Conservation (phyloP, 2,888 invertebrate species). For the Pachymerium ferrugineum region DNA sequence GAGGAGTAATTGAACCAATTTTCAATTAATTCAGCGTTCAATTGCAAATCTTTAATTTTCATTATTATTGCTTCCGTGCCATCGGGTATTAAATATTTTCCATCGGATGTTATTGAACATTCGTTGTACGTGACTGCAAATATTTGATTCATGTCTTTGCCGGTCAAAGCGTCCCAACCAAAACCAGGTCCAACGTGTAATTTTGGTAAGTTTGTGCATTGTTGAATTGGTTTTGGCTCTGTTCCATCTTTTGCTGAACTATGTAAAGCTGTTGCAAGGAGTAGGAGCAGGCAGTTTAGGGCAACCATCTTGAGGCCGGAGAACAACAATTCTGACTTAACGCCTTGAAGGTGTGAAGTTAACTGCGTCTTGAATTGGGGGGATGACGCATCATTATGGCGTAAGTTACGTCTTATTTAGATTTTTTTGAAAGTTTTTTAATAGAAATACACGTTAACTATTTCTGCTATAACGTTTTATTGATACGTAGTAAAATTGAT, state of each 20-base stretch:
- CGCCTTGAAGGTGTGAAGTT: too few relatives aligned
- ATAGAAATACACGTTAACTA: too few relatives aligned
- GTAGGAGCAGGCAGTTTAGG: not conserved
- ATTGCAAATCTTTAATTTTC: not conserved
- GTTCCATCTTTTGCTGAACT: too few relatives aligned
- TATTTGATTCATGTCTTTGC: not conserved
- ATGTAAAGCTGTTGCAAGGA: too few relatives aligned
- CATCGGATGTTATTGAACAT: not conserved
- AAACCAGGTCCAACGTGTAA: not conserved
- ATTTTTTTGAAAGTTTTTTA: too few relatives aligned
- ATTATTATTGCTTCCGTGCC: not conserved
- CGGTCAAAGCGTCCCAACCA: not conserved
- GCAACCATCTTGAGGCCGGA: too few relatives aligned
- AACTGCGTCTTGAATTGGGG: too few relatives aligned
- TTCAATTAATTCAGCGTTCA: not conserved
- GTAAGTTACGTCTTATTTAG: too few relatives aligned
- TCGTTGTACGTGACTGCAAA: not conserved
- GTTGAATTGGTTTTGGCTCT: not conserved
- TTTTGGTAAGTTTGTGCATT: not conserved
- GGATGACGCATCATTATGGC: too few relatives aligned
- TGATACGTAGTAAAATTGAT: too few relatives aligned
- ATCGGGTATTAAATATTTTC: slow-evolving; percentile 6
- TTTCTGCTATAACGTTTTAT: too few relatives aligned
- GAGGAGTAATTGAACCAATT: not conserved
- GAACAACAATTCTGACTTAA: too few relatives aligned